Percentiles rank a stretch among this genome's conserved stretches.
Evolutionary conservation across 2,113 vertebrate species (phyloP).

Genomic region (Lucifuga dentata): DNA sequence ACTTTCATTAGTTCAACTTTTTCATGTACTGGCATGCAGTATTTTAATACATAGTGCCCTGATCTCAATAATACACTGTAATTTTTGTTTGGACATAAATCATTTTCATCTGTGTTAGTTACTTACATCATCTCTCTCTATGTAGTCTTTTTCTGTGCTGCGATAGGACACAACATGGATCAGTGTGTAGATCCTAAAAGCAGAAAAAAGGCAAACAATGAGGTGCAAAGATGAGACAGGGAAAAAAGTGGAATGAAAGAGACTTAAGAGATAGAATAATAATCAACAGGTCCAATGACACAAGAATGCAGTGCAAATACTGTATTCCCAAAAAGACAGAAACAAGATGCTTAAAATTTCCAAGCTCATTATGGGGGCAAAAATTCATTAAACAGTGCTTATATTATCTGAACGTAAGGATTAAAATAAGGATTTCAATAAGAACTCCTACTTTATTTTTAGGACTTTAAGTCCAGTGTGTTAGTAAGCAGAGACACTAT

Average conservation of each 20-base stretch:
- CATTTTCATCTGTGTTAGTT: constrained; percentile 1
- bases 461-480: constrained; percentile 9
- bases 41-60: no score
- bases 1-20: background rate
- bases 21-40: no score
- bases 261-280: background rate
- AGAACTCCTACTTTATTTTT: background rate
- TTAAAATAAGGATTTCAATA: background rate
- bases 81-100: no score
- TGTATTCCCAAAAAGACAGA: background rate
- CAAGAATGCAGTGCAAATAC: background rate
- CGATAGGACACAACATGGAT: constrained; percentile 85
- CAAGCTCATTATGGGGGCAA: no score
- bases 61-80: no score
- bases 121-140: constrained; percentile 63
- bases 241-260: constrained; percentile 7
- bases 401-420: no score
- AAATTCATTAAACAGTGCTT: background rate
- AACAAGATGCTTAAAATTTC: background rate
- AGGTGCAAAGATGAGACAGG: constrained; percentile 5
- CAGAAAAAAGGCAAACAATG: constrained; percentile 27
- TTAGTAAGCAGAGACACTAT: background rate
- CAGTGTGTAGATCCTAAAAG: constrained; percentile 82
- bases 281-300: background rate
- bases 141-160: constrained; percentile 81